Evolutionary conservation across 2,888 invertebrate genomes (phyloP).

Genomic region (Lepetodrilus schrolli): DNA sequence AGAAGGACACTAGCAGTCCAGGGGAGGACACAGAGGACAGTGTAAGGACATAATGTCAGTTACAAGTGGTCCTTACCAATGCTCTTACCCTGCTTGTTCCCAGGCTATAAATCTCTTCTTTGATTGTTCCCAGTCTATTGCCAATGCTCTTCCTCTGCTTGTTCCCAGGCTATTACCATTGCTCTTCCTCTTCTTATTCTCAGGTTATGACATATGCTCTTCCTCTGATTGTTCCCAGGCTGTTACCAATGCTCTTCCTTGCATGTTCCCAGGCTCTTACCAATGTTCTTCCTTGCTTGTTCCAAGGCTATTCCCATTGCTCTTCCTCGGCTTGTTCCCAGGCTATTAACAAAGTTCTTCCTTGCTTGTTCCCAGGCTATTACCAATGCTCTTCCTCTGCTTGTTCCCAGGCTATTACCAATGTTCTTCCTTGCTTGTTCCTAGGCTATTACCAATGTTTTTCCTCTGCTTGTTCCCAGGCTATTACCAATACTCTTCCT

Average conservation of each 20-base stretch:
- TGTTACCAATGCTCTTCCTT: neutral
- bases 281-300: neutral
- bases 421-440: neutral
- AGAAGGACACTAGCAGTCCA: slow-evolving; percentile 34
- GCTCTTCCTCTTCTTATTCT: neutral
- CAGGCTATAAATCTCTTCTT: too few species aligned
- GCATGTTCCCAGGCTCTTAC: slow-evolving; percentile 32
- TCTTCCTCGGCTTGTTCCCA: neutral
- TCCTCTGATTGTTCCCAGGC: neutral
- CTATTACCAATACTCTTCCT: neutral
- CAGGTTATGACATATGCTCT: neutral
- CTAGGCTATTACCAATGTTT: neutral
- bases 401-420: too few species aligned
- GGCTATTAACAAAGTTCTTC: neutral
- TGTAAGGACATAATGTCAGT: too few species aligned
- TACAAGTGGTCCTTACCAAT: too few species aligned
- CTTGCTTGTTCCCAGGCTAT: too few species aligned
- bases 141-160: too few species aligned
- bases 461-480: neutral
- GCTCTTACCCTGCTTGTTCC: too few species aligned
- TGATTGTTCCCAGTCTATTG: neutral
- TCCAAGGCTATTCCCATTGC: neutral
- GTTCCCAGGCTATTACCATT: neutral
- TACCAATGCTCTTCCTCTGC: slow-evolving; percentile 32
- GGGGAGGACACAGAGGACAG: slow-evolving; percentile 16